Conservation (phyloP, 2,888 invertebrate genomes). For the Synanthedon formicaeformis region DNA sequence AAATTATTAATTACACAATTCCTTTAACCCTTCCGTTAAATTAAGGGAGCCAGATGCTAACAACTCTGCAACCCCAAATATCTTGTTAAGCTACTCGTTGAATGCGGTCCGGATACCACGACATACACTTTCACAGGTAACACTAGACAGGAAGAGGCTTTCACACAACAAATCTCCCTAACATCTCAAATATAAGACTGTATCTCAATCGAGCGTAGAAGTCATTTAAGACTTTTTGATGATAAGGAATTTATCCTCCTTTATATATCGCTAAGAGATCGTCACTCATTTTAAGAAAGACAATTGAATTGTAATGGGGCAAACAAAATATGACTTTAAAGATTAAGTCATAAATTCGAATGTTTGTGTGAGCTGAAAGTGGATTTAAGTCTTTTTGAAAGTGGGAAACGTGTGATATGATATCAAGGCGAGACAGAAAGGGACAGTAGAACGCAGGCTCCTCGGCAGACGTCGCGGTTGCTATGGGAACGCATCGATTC, state of each 20-base stretch:
- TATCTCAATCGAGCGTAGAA: constrained; percentile 16
- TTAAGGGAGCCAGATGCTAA: constrained; percentile 63
- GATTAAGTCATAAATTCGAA: rapidly evolving
- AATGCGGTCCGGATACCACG: constrained; percentile 26
- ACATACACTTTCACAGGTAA: constrained; percentile 26
- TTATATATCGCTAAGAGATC: constrained; percentile 56
- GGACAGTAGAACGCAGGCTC: constrained; percentile 68
- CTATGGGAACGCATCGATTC: constrained; percentile 66
- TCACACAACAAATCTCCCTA: not conserved
- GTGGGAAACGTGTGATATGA: constrained; percentile 52
- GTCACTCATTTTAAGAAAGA: constrained; percentile 17
- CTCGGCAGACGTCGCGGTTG: constrained; percentile 70
- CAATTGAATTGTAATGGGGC: constrained; percentile 2
- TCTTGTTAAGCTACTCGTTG: constrained; percentile 62
- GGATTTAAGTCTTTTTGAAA: constrained; percentile 19
- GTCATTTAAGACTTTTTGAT: constrained; percentile 50
- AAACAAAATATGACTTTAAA: constrained; percentile 15
- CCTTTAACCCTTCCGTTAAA: constrained; percentile 61
- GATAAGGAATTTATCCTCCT: constrained; percentile 49
- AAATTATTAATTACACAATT: constrained; percentile 67
- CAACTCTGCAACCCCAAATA: constrained; percentile 65
- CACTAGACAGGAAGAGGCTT: constrained; percentile 6
- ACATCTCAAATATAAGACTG: constrained; percentile 13
- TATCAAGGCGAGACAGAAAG: constrained; percentile 69
- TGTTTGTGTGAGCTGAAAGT: not conserved